These are phyloP conservation scores for Trogon melanurus DNA, from an alignment of 2,113 vertebrate species.

Conservation along the genomic window DNA sequence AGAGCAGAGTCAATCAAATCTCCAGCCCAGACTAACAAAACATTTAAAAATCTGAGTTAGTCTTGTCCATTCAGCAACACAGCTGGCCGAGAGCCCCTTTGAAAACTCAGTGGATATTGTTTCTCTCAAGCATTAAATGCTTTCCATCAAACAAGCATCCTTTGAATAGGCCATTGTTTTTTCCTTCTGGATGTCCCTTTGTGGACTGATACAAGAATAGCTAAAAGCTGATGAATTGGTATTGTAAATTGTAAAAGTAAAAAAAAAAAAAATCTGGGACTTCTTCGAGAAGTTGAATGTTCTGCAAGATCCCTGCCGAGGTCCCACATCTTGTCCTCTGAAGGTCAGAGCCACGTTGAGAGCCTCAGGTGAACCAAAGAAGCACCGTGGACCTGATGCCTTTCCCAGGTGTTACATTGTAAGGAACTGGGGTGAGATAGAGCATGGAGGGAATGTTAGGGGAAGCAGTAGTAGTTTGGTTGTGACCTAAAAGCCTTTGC, in stretches of 20 bases:
- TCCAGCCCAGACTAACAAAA: not conserved
- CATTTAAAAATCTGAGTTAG: not conserved
- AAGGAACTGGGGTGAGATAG: not conserved
- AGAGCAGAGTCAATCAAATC: not conserved
- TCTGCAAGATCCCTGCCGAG: not conserved
- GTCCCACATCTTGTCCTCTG: not conserved
- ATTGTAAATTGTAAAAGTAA: not conserved
- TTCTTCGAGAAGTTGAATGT: not conserved
- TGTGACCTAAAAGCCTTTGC: not conserved
- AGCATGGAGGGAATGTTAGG: not conserved
- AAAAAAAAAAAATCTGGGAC: not conserved
- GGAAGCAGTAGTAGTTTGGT: not conserved
- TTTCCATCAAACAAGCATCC: conserved; percentile 24
- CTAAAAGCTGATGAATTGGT: conserved; percentile 22
- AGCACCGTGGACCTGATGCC: rapidly evolving
- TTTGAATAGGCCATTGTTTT: conserved; percentile 63
- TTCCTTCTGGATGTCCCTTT: conserved; percentile 39
- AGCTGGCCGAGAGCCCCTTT: not conserved
- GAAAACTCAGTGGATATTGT: conserved; percentile 1
- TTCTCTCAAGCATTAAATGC: conserved; percentile 18
- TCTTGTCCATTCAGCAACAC: not conserved
- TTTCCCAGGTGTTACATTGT: not conserved
- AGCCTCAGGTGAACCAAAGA: not conserved
- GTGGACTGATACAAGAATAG: conserved; percentile 48
- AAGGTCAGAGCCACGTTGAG: not conserved